Percentiles rank a stretch among this genome's conserved stretches.
Conservation (phyloP, 2,797 vertebrate species). For the Notolepis coatsorum region DNA sequence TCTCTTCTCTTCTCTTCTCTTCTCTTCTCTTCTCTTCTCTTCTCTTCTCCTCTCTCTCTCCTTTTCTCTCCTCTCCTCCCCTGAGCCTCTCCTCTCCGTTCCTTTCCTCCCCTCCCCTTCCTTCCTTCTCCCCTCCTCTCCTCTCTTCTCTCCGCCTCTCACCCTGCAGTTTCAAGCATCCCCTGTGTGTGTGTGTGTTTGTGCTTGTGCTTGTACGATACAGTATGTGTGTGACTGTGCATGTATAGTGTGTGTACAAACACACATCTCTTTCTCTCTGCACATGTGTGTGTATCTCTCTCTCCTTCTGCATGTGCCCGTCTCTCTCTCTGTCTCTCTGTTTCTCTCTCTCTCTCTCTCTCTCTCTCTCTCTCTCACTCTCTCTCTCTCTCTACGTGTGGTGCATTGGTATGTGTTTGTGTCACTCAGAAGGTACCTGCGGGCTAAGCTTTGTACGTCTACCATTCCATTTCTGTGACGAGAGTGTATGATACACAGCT, state of each 20-base stretch:
- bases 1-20: slow-evolving; percentile 61
- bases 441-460: slow-evolving; percentile 63
- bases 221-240: slow-evolving; percentile 22
- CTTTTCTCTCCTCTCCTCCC: slow-evolving; percentile 63
- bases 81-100: slow-evolving; percentile 63
- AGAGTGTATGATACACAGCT: slow-evolving; percentile 48
- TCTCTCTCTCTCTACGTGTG: too few relatives aligned
- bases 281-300: too few relatives aligned
- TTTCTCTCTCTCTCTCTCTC: too few relatives aligned
- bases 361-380: too few relatives aligned
- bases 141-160: slow-evolving; percentile 64
- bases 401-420: slow-evolving; percentile 21
- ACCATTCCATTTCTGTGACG: slow-evolving; percentile 50
- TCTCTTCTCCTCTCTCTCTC: slow-evolving; percentile 60
- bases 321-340: too few relatives aligned
- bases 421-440: slow-evolving; percentile 56
- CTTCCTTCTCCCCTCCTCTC: slow-evolving; percentile 66
- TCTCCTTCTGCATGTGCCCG: too few relatives aligned
- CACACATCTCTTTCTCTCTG: too few relatives aligned
- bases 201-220: slow-evolving; percentile 12
- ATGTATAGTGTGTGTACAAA: slow-evolving; percentile 18
- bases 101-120: slow-evolving; percentile 59
- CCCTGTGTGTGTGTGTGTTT: slow-evolving; percentile 15
- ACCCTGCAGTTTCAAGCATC: slow-evolving; percentile 61
- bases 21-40: slow-evolving; percentile 65